These are phyloP conservation scores for Tetragnatha montana DNA, from an alignment of 2,888 invertebrate genomes.

Conservation along the genomic window DNA sequence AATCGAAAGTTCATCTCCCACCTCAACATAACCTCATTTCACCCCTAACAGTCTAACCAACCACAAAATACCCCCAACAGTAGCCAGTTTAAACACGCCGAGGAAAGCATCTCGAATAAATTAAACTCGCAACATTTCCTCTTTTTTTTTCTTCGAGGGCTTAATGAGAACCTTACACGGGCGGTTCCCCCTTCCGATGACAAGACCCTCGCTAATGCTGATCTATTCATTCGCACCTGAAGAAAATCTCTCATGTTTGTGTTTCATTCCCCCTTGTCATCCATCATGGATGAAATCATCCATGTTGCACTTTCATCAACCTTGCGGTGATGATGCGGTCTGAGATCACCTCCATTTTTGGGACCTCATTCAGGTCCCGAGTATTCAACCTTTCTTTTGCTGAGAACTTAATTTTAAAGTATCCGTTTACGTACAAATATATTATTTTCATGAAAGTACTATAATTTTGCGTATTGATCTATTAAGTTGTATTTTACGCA, in stretches of 20 bases:
- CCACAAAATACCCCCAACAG: not conserved
- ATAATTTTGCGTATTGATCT: too few species aligned
- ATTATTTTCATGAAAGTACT: too few species aligned
- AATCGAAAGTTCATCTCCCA: not conserved
- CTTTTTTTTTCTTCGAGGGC: not conserved
- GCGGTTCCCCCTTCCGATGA: not conserved
- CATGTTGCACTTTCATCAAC: not conserved
- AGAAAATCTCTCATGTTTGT: conserved; percentile 38
- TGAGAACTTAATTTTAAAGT: too few species aligned
- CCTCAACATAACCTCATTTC: not conserved
- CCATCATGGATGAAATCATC: not conserved
- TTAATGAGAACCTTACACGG: not conserved
- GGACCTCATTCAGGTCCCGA: not conserved
- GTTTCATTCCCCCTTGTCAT: not conserved
- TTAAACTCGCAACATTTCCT: not conserved
- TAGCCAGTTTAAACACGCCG: not conserved
- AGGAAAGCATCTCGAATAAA: not conserved
- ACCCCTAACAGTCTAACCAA: not conserved
- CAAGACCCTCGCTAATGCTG: conserved; percentile 35
- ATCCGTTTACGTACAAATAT: too few species aligned
- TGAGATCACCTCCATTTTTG: not conserved
- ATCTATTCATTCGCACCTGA: conserved; percentile 35
- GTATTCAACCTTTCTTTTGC: too few species aligned
- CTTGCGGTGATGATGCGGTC: not conserved
- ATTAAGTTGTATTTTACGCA: too few species aligned